Base-by-base conservation (phyloP, 2,797 vertebrate species). In the Oophaga sylvatica region DNA sequence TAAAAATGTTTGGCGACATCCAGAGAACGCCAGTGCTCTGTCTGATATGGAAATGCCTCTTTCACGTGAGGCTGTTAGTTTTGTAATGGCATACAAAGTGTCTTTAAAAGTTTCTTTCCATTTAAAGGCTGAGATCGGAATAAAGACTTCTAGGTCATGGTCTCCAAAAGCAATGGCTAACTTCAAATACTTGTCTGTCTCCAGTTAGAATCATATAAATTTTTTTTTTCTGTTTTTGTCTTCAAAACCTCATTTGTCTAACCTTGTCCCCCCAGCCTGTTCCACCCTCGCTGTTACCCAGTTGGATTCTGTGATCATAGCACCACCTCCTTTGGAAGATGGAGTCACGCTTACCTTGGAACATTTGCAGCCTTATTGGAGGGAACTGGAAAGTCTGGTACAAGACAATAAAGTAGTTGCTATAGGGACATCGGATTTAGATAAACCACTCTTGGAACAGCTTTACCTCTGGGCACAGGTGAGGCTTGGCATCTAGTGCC, bases 401-500 rank as follows among this genome's bases (percentile, higher is more conserved):
- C 94, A 92, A 88, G 96, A 93, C 91, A 95, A 96, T 91, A 96
- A 95, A 92, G 96, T 99, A 63, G 96, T 96, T 70, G 96, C 97
- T 45, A 99, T 99, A 79, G 98, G 98, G 65, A 99, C 98, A 22
- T 99, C 98, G 0, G 98, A 99, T 92, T 94, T 99, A 89, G 98
- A 99, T 94, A 99, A 99, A 95, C 92, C 95, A 5, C 93, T 97
- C 63, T 90, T 99, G 91, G 98, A 99, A 90, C 95, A 99, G 92
- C 96, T 99, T 9, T 98, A 98, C 92, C 95, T 95, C 90, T 99
- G 98, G 98, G 96, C 98, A 91, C 95, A 99, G 96, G 98, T 99
- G 93, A 95, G 92, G 84, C 56, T 81, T 5, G 22, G 71, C 59
- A 65, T n/a, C 78, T 26, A 22, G 16, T 45, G 29, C 45, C 48